Base-by-base conservation (phyloP, 2,888 invertebrate species). In the Polyploca ridens region DNA sequence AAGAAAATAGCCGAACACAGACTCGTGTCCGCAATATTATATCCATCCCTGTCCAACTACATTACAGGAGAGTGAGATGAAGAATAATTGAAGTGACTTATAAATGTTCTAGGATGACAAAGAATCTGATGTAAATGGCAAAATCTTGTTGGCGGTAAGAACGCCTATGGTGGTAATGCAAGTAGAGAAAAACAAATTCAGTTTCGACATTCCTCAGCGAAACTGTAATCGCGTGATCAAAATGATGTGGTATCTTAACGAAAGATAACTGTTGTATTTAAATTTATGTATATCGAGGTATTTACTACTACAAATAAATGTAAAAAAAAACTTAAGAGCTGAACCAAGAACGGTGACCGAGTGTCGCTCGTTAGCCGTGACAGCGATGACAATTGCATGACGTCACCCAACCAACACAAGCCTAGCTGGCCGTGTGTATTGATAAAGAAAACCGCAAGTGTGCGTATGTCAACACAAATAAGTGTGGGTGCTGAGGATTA, bases 321-420 rank as follows among this genome's bases (percentile, higher is more conserved):
- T 71, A 73, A 74, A 73, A 74, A 77, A 66, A 64, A 67, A 19
- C 19, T 19, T 54, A 19, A 10, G 54, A 82, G 77, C 73, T 80
- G 68, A 72, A n/a, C 54, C 78, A 77, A 73, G 84, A 83, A 79
- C 82, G 83, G 85, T 85, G 87, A 86, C 86, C 83, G 84, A 88
- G 83, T 87, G 82, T 72, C 80, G 77, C 88, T 90, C 84, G 92
- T 90, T 91, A 90, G 88, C 92, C 91, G 81, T 91, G 91, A 90
- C 90, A 89, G 86, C 87, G 87, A 86, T 90, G 92, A 92, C 93
- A 93, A 93, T 91, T 87, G 82, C 75, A 81, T 94, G 93, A 94
- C 93, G 94, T 94, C 93, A 94, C 68, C 81, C 70, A 68, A 77
- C 75, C 78, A 82, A 79, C 84, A 81, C 78, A 67, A 68, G 68